phyloP scores from a whole-genome alignment of 2,888 invertebrate species.

The Eristalis intricaria region DNA sequence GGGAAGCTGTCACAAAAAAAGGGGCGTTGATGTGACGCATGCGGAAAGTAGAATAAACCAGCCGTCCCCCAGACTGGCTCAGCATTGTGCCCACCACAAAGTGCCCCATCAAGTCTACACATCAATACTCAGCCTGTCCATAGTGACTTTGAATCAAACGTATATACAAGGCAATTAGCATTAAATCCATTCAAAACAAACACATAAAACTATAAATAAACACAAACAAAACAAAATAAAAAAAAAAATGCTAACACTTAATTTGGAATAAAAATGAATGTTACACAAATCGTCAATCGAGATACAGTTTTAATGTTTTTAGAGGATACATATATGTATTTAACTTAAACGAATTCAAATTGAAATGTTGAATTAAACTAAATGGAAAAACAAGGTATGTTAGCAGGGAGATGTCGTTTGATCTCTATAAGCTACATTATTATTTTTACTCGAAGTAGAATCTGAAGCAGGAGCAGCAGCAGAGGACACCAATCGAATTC shows the following conservation, averaged over 20 bases:
- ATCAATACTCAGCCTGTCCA: background rate
- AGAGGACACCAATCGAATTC: constrained; percentile 73
- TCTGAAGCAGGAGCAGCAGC: constrained; percentile 71
- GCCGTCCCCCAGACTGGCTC: background rate
- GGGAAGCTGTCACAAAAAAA: background rate
- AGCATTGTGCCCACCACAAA: background rate
- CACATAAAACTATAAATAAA: background rate
- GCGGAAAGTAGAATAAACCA: background rate
- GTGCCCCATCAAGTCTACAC: background rate
- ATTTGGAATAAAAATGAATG: background rate
- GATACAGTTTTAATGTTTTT: constrained; percentile 3
- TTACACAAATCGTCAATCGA: constrained; percentile 6
- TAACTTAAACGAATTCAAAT: constrained; percentile 9
- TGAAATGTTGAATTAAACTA: constrained; percentile 13
- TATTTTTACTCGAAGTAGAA: constrained; percentile 73
- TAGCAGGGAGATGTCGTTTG: constrained; percentile 74
- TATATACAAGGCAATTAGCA: background rate
- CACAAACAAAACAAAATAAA: background rate
- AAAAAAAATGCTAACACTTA: background rate
- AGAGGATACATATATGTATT: constrained; percentile 14
- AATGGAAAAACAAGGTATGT: constrained; percentile 46
- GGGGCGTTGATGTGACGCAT: background rate
- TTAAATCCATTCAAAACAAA: background rate
- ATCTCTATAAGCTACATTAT: constrained; percentile 73
- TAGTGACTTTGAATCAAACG: background rate